Evolutionary conservation across 2,888 invertebrate genomes (phyloP).

Genomic region (Platynereis dumerilii): DNA sequence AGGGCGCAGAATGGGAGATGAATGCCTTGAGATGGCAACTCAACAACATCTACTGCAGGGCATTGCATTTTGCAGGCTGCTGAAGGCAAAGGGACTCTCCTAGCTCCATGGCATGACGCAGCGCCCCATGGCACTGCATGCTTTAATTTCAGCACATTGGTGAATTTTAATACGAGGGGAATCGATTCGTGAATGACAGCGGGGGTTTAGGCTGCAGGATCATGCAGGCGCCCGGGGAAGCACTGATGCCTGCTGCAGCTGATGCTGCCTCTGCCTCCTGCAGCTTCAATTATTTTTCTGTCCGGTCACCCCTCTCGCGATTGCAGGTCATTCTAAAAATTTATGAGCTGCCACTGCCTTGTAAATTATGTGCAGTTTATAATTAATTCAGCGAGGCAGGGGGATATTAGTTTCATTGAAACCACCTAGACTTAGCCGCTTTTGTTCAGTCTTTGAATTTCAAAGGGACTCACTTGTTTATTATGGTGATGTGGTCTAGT

Average conservation of each 20-base stretch:
- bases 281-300: conserved; percentile 4
- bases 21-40: conserved; percentile 4
- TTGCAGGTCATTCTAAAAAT: conserved; percentile 7
- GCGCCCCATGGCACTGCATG: no score
- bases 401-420: conserved; percentile 8
- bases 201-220: no score
- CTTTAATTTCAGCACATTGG: no score
- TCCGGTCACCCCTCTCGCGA: conserved; percentile 4
- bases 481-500: conserved; percentile 7
- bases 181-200: no score
- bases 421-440: neutral
- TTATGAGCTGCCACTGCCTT: conserved; percentile 9
- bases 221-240: no score
- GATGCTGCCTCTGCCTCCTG: no score
- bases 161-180: no score
- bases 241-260: no score
- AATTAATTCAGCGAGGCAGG: conserved; percentile 9
- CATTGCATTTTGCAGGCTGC: no score
- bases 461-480: neutral
- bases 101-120: no score
- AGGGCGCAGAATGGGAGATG: neutral
- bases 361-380: conserved; percentile 11
- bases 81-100: no score
- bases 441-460: conserved; percentile 15
- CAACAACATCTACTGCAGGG: no score